These are phyloP conservation scores for Harpagoxenus sublaevis DNA, from an alignment of 2,888 invertebrate species.

Conservation along the genomic window DNA sequence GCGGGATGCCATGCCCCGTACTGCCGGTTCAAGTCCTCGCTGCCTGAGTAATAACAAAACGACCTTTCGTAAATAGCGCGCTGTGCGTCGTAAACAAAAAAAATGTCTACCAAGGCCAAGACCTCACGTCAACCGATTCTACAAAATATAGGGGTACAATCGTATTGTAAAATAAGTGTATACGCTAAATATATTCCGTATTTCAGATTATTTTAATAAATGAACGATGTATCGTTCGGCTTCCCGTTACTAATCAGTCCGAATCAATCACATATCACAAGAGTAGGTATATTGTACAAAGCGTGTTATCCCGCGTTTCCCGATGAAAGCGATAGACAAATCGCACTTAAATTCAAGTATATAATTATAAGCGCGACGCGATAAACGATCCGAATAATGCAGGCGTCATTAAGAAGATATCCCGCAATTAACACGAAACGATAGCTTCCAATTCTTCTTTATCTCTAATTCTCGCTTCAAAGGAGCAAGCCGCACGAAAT, in stretches of 20 bases:
- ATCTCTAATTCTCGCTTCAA: background rate
- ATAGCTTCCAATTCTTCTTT: background rate
- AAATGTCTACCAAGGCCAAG: background rate
- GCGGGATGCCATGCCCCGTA: background rate
- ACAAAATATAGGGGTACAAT: background rate
- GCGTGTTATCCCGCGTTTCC: no score
- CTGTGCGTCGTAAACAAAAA: background rate
- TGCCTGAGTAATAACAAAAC: background rate
- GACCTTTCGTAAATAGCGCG: background rate
- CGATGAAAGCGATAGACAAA: no score
- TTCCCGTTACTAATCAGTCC: background rate
- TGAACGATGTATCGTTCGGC: background rate
- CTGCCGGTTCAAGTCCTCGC: background rate
- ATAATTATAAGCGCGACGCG: no score
- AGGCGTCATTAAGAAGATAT: background rate
- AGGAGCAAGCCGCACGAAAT: background rate
- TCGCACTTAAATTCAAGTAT: no score
- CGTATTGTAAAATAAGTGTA: background rate
- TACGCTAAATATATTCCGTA: background rate
- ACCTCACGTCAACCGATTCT: background rate
- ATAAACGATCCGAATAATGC: no score
- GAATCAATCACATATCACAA: background rate
- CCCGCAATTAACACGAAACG: background rate
- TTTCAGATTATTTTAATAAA: constrained; percentile 7
- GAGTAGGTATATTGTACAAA: no score